These are phyloP conservation scores for Siderastrea radians DNA, from an alignment of 92 coral and sea anemone species.

Conservation along the genomic window DNA sequence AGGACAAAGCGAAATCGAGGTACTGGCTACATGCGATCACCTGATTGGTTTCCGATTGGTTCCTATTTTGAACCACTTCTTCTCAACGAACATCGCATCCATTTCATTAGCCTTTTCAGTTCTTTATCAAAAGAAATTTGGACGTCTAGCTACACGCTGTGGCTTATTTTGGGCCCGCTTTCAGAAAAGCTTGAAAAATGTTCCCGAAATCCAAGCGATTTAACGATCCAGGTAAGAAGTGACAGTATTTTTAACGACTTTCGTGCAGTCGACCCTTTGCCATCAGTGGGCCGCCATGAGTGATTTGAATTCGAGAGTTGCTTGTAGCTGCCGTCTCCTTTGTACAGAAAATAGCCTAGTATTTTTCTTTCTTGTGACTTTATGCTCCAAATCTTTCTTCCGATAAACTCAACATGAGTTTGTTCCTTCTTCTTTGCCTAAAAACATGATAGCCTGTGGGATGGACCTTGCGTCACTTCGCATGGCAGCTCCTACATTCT, in stretches of 20 bases:
- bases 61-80: constrained; percentile 13
- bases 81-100: constrained; percentile 29
- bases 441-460: too few relatives aligned
- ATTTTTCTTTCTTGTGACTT: not conserved
- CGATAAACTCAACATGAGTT: too few relatives aligned
- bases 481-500: too few relatives aligned
- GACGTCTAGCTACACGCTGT: not conserved
- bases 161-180: too few relatives aligned
- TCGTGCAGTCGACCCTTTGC: not conserved
- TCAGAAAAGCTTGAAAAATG: constrained; percentile 35
- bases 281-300: not conserved
- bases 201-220: constrained; percentile 83
- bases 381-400: not conserved
- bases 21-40: not conserved
- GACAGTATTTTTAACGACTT: not conserved
- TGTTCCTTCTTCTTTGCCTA: too few relatives aligned
- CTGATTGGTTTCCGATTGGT: constrained; percentile 59
- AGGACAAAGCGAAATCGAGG: constrained; percentile 42
- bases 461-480: too few relatives aligned
- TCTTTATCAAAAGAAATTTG: not conserved
- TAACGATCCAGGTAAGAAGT: constrained; percentile 68
- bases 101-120: not conserved
- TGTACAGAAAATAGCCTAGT: not conserved
- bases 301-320: not conserved
- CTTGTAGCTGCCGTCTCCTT: not conserved